Evolutionary conservation across 2,113 vertebrate species (phyloP).

Genomic region (Solea solea): DNA sequence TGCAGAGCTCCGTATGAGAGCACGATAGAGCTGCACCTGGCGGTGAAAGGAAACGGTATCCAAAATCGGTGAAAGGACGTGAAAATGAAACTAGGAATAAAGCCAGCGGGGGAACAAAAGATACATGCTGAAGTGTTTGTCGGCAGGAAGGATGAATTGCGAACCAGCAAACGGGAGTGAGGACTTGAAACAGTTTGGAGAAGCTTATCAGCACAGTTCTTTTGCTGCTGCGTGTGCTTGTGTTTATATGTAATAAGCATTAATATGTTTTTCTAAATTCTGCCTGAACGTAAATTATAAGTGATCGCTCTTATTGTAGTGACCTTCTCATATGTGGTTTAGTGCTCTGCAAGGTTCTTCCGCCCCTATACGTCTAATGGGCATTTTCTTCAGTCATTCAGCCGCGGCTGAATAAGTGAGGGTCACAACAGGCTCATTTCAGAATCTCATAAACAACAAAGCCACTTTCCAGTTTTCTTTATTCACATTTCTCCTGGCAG

Average conservation of each 20-base stretch:
- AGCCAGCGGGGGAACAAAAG: constrained; percentile 4
- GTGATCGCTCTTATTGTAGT: too few species aligned
- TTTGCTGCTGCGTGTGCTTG: neutral
- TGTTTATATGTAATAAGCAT: neutral
- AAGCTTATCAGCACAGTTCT: neutral
- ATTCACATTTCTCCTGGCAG: neutral
- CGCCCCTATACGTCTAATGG: neutral
- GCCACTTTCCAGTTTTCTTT: neutral
- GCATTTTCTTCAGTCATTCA: neutral
- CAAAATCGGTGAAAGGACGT: constrained; percentile 20
- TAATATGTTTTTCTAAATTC: too few species aligned
- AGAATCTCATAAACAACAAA: neutral
- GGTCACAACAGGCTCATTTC: neutral
- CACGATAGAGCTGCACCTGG: constrained; percentile 20
- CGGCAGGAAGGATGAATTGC: constrained; percentile 8
- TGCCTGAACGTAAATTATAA: too few species aligned
- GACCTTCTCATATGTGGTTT: too few species aligned
- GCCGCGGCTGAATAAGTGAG: neutral
- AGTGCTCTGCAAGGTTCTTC: neutral
- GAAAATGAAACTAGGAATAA: constrained; percentile 11
- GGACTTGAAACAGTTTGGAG: neutral
- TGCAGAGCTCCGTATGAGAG: neutral
- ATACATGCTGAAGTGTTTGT: constrained; percentile 2
- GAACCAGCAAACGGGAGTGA: neutral
- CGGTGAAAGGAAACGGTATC: neutral